Percentiles rank a stretch among this genome's conserved stretches.
Conservation (phyloP, 2,797 vertebrate species). For the Phalloptychus januarius region DNA sequence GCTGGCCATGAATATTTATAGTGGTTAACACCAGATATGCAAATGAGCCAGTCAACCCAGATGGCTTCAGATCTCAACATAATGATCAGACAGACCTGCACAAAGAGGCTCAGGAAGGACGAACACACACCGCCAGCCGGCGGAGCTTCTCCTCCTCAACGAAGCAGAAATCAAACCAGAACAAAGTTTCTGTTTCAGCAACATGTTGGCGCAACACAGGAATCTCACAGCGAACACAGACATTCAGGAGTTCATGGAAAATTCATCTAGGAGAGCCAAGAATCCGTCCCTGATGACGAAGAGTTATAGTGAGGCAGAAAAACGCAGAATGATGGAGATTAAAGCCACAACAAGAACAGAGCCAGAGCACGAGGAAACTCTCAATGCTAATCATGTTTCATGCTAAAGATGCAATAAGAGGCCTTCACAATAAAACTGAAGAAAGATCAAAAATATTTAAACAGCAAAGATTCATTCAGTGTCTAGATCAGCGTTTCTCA, state of each 20-base stretch:
- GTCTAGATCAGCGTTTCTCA: too few relatives aligned
- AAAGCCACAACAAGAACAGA: neutral
- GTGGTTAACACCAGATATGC: conserved; percentile 69
- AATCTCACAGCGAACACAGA: neutral
- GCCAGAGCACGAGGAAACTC: neutral
- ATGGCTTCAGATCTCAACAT: conserved; percentile 72
- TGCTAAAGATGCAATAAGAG: neutral
- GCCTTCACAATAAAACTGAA: neutral
- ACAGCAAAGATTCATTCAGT: neutral
- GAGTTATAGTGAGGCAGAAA: neutral
- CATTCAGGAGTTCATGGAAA: conserved; percentile 22
- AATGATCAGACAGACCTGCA: conserved; percentile 56
- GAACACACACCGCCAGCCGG: conserved; percentile 4
- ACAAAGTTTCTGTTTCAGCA: neutral
- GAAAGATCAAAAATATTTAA: neutral
- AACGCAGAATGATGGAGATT: neutral
- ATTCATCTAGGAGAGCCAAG: neutral
- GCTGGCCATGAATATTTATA: conserved; percentile 71
- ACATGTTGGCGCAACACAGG: neutral
- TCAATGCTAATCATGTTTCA: neutral
- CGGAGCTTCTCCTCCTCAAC: conserved; percentile 25
- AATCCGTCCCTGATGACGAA: neutral
- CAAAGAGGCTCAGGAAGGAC: conserved; percentile 18
- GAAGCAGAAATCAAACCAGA: neutral
- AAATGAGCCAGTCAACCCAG: conserved; percentile 67